These are phyloP conservation scores for Chorisops tibialis DNA, from an alignment of 2,888 invertebrate genomes.

Conservation along the genomic window DNA sequence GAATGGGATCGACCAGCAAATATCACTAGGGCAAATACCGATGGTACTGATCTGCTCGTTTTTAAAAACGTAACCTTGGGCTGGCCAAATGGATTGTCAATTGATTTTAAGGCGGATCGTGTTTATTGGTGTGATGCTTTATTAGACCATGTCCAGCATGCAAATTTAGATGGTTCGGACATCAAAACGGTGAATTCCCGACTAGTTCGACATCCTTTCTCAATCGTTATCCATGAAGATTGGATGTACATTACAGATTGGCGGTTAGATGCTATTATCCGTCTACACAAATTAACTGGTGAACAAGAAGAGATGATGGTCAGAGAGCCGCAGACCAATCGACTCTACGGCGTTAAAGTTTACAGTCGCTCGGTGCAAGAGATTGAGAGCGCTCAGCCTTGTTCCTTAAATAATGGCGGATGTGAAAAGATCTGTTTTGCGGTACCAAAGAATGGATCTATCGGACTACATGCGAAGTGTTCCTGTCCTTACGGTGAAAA, in stretches of 20 bases:
- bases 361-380: constrained; percentile 74
- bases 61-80: constrained; percentile 89
- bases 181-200: constrained; percentile 85
- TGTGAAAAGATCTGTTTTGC: constrained; percentile 97
- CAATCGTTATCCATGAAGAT: constrained; percentile 82
- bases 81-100: constrained; percentile 96
- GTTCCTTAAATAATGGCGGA: constrained; percentile 78
- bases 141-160: constrained; percentile 92
- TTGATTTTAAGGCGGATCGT: constrained; percentile 83
- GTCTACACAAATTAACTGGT: constrained; percentile 84
- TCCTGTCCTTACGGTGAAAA: constrained; percentile 93
- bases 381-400: constrained; percentile 73
- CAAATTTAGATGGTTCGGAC: constrained; percentile 85
- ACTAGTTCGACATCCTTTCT: constrained; percentile 85
- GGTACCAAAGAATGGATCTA: constrained; percentile 61
- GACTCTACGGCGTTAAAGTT: constrained; percentile 87
- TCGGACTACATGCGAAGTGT: constrained; percentile 64
- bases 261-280: constrained; percentile 90
- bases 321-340: constrained; percentile 83
- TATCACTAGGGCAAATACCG: constrained; percentile 87
- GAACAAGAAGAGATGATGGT: constrained; percentile 83
- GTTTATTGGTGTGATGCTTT: constrained; percentile 98
- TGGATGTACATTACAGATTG: constrained; percentile 98
- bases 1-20: constrained; percentile 97
- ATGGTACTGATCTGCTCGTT: constrained; percentile 81